Evolutionary conservation across 2,797 vertebrate genomes (phyloP).

Genomic region (Aulostomus chinensis): DNA sequence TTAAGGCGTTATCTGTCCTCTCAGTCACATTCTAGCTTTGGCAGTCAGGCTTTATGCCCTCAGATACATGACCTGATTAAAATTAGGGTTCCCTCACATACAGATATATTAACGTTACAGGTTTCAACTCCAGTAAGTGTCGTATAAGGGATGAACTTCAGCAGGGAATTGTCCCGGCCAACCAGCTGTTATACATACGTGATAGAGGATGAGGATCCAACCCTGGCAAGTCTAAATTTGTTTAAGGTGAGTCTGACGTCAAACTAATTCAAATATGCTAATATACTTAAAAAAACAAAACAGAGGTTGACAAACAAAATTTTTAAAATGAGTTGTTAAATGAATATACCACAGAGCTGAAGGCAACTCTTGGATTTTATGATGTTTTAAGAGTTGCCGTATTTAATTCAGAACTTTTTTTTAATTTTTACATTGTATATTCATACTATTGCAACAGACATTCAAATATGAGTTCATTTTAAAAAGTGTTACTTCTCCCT

Average conservation of each 20-base stretch:
- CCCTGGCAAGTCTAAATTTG: conserved; percentile 51
- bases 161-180: conserved; percentile 57
- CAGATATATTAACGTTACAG: too few relatives aligned
- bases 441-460: too few relatives aligned
- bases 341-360: too few relatives aligned
- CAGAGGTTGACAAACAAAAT: background rate
- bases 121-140: conserved; percentile 6
- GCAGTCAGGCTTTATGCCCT: conserved; percentile 6
- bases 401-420: too few relatives aligned
- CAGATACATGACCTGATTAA: too few relatives aligned
- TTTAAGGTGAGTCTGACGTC: conserved; percentile 63
- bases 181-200: conserved; percentile 77
- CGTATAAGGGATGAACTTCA: conserved; percentile 65
- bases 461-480: too few relatives aligned
- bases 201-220: conserved; percentile 69
- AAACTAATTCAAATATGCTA: too few relatives aligned
- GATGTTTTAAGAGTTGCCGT: too few relatives aligned
- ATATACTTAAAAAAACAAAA: background rate
- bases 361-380: too few relatives aligned
- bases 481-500: too few relatives aligned
- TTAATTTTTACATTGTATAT: too few relatives aligned
- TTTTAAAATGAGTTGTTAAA: too few relatives aligned
- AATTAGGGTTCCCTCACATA: background rate
- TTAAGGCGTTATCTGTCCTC: conserved; percentile 38
- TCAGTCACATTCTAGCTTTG: conserved; percentile 13